These are phyloP conservation scores for Syrmaticus mikado DNA, from an alignment of 2,113 vertebrate species.

Conservation along the genomic window DNA sequence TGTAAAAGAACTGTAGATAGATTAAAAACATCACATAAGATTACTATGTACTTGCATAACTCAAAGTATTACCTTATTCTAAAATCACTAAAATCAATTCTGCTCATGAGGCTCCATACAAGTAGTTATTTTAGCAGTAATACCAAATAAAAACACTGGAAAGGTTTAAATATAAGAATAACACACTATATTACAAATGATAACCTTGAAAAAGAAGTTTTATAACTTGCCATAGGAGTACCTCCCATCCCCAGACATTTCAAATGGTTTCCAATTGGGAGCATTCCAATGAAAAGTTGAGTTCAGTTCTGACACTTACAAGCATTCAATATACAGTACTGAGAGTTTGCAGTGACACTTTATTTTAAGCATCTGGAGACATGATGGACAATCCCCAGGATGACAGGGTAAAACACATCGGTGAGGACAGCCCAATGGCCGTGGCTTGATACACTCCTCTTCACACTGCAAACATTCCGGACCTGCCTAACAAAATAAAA, in stretches of 20 bases:
- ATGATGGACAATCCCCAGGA: constrained; percentile 80
- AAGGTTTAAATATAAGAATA: neutral
- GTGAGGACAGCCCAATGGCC: constrained; percentile 84
- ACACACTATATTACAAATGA: neutral
- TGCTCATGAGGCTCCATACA: neutral
- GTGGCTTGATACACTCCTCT: constrained; percentile 81
- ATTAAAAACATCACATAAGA: neutral
- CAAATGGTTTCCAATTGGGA: neutral
- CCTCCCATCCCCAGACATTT: neutral
- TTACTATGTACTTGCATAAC: neutral
- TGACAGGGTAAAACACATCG: constrained; percentile 85
- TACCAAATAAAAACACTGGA: neutral
- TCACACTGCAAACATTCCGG: constrained; percentile 86
- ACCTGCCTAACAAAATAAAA: constrained; percentile 75
- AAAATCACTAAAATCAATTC: neutral
- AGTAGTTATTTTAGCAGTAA: neutral
- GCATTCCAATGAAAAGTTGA: neutral
- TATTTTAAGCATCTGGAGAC: constrained; percentile 86
- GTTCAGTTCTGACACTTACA: constrained; percentile 75
- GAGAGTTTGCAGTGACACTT: constrained; percentile 90
- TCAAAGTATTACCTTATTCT: neutral
- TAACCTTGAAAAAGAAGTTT: neutral
- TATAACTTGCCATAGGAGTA: neutral
- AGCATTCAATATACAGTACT: constrained; percentile 85
- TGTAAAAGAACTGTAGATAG: neutral